Conservation (phyloP, 2,888 invertebrate genomes). For the Zhuqinia jingwanae region DNA sequence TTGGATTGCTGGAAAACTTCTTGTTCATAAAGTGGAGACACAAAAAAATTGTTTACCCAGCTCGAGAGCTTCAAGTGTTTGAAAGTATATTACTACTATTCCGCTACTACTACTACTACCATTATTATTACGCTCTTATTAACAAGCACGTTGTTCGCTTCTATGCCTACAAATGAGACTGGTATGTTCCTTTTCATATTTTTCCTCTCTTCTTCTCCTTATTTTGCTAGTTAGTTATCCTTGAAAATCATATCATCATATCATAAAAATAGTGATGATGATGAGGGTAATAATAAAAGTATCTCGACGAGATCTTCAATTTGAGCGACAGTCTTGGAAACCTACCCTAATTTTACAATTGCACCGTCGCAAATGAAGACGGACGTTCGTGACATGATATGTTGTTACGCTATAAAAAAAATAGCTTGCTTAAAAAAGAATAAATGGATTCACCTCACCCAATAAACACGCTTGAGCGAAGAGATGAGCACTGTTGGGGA, state of each 20-base stretch:
- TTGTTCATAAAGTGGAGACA: not conserved
- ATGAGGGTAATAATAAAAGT: constrained; percentile 27
- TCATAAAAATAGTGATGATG: constrained; percentile 18
- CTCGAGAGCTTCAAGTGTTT: not conserved
- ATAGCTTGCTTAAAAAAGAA: constrained; percentile 29
- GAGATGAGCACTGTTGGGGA: not conserved
- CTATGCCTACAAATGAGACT: constrained; percentile 28
- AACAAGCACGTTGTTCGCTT: not conserved
- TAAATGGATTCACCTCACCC: not conserved
- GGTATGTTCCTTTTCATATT: not conserved
- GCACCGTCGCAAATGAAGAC: constrained; percentile 64
- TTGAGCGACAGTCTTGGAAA: constrained; percentile 61
- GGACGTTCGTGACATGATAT: constrained; percentile 62
- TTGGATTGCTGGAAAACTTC: constrained; percentile 29
- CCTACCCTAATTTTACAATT: constrained; percentile 61
- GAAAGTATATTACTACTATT: not conserved
- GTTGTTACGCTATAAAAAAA: constrained; percentile 41
- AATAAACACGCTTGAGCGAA: constrained; percentile 2
- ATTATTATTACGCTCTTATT: not conserved
- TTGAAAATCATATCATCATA: constrained; percentile 39
- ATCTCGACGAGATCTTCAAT: constrained; percentile 46
- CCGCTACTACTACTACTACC: too few species aligned
- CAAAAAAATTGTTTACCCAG: constrained; percentile 23
- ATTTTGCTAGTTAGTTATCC: constrained; percentile 4
- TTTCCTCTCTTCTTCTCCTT: not conserved